Evolutionary conservation across 2,888 invertebrate species (phyloP).

Genomic region (Tetropium fuscum): DNA sequence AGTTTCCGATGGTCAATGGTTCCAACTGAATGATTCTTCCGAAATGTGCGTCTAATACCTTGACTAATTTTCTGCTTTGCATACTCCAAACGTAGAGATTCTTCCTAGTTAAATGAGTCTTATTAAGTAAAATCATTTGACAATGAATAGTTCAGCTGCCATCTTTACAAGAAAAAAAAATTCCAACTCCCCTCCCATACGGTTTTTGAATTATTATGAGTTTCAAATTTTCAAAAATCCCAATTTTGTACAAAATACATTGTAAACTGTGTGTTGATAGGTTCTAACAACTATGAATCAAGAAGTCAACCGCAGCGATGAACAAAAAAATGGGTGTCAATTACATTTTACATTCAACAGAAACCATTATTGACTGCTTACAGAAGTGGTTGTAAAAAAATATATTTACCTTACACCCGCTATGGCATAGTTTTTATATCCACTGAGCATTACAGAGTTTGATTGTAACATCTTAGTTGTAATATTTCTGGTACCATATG

Average conservation of each 20-base stretch:
- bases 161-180: too few species aligned
- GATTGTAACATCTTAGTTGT: conserved; percentile 91
- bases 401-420: conserved; percentile 85
- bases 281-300: too few species aligned
- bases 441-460: conserved; percentile 93
- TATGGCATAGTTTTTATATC: conserved; percentile 90
- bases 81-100: conserved; percentile 96
- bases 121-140: too few species aligned
- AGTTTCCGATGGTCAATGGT: conserved; percentile 86
- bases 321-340: too few species aligned
- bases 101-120: conserved; percentile 68
- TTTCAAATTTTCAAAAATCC: too few species aligned
- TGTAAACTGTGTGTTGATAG: too few species aligned
- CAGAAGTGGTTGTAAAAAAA: background rate
- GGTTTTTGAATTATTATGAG: too few species aligned
- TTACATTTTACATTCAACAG: too few species aligned
- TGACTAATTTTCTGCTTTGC: conserved; percentile 83
- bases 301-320: too few species aligned
- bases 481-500: conserved; percentile 93
- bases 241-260: too few species aligned
- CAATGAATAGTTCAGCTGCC: too few species aligned
- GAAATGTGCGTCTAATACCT: conserved; percentile 96
- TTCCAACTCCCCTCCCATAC: too few species aligned
- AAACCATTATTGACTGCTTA: background rate
- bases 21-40: conserved; percentile 94